Evolutionary conservation across 2,888 invertebrate genomes (phyloP).

Genomic region (Cremastobaeus sp.): DNA sequence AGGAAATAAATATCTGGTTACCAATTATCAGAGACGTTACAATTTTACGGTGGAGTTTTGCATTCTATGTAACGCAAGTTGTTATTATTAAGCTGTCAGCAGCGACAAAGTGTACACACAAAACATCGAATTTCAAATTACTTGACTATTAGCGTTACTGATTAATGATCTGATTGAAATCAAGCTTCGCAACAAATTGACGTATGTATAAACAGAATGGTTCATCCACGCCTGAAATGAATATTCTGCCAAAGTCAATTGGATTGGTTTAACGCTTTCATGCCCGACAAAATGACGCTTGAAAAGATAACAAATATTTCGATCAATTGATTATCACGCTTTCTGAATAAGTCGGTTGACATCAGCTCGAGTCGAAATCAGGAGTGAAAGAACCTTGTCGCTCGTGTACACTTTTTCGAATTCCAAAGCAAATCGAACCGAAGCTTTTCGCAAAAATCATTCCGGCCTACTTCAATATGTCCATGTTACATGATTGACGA

Average conservation of each 20-base stretch:
- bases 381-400: no score
- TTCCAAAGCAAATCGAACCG: no score
- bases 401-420: no score
- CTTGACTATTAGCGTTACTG: slow-evolving; percentile 55
- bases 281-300: slow-evolving; percentile 43
- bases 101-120: slow-evolving; percentile 42
- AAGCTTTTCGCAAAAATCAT: no score
- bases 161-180: slow-evolving; percentile 57
- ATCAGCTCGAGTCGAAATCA: no score
- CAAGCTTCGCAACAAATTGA: slow-evolving; percentile 53
- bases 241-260: slow-evolving; percentile 54
- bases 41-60: slow-evolving; percentile 22
- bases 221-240: slow-evolving; percentile 52
- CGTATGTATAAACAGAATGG: slow-evolving; percentile 55
- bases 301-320: slow-evolving; percentile 44
- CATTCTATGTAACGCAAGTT: slow-evolving; percentile 33
- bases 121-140: slow-evolving; percentile 54
- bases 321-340: slow-evolving; percentile 39
- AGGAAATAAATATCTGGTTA: slow-evolving; percentile 45
- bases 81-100: slow-evolving; percentile 51
- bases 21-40: slow-evolving; percentile 40
- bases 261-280: slow-evolving; percentile 52
- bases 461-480: no score
- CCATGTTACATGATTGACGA: no score
- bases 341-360: no score